phyloP scores from a whole-genome alignment of 2,888 invertebrate genomes.

The Chydorus sphaericus region DNA sequence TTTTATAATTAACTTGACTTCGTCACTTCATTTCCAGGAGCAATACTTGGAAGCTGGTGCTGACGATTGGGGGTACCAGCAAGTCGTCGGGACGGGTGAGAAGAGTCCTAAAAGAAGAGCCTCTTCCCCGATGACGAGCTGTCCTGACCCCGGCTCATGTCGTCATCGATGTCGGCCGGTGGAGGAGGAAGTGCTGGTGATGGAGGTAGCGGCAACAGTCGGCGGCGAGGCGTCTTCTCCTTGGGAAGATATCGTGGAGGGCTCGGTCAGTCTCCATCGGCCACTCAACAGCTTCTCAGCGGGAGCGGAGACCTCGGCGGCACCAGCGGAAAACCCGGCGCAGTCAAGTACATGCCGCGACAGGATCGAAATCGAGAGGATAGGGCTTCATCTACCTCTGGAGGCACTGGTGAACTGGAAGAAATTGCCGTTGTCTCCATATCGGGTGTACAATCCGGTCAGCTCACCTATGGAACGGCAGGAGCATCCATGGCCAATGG shows the following conservation, averaged over 20 bases:
- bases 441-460: constrained; percentile 26
- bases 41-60: too few species aligned
- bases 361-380: neutral
- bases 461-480: constrained; percentile 28
- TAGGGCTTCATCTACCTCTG: neutral
- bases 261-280: neutral
- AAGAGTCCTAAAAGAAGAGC: neutral
- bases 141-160: constrained; percentile 1
- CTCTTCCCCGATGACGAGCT: constrained; percentile 2
- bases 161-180: constrained; percentile 5
- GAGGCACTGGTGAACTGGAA: constrained; percentile 24
- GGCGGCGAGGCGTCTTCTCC: constrained; percentile 36
- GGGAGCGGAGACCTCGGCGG: neutral
- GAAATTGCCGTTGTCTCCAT: constrained; percentile 31
- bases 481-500: constrained; percentile 31
- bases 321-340: constrained; percentile 4
- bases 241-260: constrained; percentile 21
- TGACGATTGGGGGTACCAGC: neutral
- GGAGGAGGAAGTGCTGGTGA: constrained; percentile 16
- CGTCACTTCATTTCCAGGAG: too few species aligned
- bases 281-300: neutral
- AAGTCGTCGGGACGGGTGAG: neutral
- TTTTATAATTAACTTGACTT: too few species aligned
- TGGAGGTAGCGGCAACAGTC: constrained; percentile 31
- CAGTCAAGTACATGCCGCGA: constrained; percentile 15